A percentile compares a stretch with the other conserved stretches of the same genome.
phyloP scores from a whole-genome alignment of 2,797 vertebrate genomes.

The Rhadinocentrus ornatus region DNA sequence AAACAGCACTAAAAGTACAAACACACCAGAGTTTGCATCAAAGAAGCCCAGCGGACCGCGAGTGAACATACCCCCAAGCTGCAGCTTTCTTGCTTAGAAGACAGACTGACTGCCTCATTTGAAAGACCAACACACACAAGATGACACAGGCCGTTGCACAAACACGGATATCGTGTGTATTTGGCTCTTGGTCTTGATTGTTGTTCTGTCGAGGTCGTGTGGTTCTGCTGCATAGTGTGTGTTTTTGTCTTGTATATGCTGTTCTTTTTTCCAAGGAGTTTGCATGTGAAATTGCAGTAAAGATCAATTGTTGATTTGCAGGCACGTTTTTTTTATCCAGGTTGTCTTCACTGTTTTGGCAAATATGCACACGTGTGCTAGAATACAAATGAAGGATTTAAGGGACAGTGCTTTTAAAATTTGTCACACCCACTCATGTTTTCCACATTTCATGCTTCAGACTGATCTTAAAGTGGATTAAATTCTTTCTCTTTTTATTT shows the following conservation, averaged over 20 bases:
- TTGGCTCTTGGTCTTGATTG: neutral
- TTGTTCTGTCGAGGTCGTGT: conserved; percentile 6
- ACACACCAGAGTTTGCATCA: conserved; percentile 35
- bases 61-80: conserved; percentile 38
- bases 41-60: conserved; percentile 20
- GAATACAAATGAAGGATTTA: conserved; percentile 34
- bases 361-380: conserved; percentile 17
- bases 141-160: conserved; percentile 7
- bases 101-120: conserved; percentile 31
- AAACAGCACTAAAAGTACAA: conserved; percentile 39
- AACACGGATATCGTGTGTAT: conserved; percentile 16
- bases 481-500: neutral
- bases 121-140: conserved; percentile 18
- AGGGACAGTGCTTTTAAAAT: conserved; percentile 9
- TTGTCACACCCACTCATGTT: neutral
- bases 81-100: conserved; percentile 27
- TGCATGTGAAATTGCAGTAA: neutral
- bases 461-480: neutral
- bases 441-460: neutral
- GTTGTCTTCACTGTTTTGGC: conserved; percentile 17
- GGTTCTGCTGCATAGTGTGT: neutral
- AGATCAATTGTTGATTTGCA: neutral
- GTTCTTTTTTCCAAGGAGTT: neutral
- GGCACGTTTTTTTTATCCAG: conserved; percentile 22
- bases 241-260: neutral